Conservation (phyloP, 2,113 vertebrate species). For the Gambusia affinis region DNA sequence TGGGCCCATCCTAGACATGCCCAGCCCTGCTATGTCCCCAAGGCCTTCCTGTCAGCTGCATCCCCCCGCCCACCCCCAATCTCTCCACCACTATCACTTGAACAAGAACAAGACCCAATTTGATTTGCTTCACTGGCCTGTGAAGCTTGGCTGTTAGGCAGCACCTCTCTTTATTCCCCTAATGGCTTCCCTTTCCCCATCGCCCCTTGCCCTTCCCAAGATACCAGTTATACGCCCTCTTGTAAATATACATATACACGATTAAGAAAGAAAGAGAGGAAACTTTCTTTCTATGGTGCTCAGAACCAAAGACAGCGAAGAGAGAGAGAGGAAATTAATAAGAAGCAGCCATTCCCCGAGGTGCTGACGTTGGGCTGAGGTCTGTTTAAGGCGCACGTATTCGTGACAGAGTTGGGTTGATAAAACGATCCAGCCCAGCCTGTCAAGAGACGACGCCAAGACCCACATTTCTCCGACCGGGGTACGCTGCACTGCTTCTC, state of each 20-base stretch:
- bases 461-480: conserved; percentile 72
- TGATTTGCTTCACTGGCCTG: conserved; percentile 96
- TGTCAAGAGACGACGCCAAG: conserved; percentile 75
- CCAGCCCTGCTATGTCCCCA: conserved; percentile 66
- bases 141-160: conserved; percentile 89
- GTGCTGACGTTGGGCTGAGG: conserved; percentile 86
- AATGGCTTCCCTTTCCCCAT: conserved; percentile 83
- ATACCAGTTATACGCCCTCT: conserved; percentile 91
- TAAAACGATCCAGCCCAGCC: conserved; percentile 80
- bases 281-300: conserved; percentile 15
- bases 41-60: conserved; percentile 62
- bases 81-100: conserved; percentile 31
- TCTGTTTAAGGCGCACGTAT: conserved; percentile 85
- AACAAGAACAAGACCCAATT: conserved; percentile 92
- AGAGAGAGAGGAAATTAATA: conserved; percentile 32
- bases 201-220: conserved; percentile 85
- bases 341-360: conserved; percentile 73
- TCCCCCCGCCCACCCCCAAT: background rate
- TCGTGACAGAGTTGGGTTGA: conserved; percentile 80
- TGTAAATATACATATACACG: conserved; percentile 93
- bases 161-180: conserved; percentile 93
- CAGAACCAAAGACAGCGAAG: conserved; percentile 46
- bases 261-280: conserved; percentile 19
- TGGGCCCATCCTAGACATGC: conserved; percentile 63
- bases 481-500: conserved; percentile 55